These are phyloP conservation scores for Pseudochirops corinnae DNA, from an alignment of 2,797 vertebrate species.

Conservation along the genomic window DNA sequence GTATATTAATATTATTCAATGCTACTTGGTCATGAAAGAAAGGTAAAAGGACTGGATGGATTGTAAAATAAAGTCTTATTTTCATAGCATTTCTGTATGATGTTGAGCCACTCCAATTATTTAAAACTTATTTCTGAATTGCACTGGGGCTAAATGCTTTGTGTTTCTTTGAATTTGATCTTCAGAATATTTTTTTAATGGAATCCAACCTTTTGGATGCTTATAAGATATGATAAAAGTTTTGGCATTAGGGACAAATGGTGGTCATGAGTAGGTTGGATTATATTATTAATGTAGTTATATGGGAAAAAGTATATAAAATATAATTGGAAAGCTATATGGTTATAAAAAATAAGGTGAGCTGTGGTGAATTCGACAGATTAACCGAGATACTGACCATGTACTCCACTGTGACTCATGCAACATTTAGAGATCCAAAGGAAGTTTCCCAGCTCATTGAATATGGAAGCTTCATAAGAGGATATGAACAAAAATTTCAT, in stretches of 20 bases:
- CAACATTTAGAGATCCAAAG: background rate
- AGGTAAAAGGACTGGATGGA: background rate
- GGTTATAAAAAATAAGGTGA: background rate
- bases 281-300: background rate
- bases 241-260: background rate
- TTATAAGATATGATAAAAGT: background rate
- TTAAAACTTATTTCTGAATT: background rate
- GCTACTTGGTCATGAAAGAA: background rate
- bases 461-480: background rate
- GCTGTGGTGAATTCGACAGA: background rate
- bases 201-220: background rate
- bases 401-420: background rate
- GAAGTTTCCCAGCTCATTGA: background rate
- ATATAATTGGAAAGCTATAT: background rate
- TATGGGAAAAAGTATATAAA: background rate
- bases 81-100: background rate
- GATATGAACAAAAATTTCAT: background rate
- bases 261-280: background rate
- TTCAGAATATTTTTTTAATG: background rate
- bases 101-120: background rate
- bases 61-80: background rate
- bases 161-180: background rate
- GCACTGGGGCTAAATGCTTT: background rate
- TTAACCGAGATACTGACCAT: background rate
- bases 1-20: background rate